Percentiles rank a stretch among this genome's conserved stretches.
These are phyloP conservation scores for Chauna torquata DNA, from an alignment of 2,113 vertebrate genomes.

Conservation along the genomic window DNA sequence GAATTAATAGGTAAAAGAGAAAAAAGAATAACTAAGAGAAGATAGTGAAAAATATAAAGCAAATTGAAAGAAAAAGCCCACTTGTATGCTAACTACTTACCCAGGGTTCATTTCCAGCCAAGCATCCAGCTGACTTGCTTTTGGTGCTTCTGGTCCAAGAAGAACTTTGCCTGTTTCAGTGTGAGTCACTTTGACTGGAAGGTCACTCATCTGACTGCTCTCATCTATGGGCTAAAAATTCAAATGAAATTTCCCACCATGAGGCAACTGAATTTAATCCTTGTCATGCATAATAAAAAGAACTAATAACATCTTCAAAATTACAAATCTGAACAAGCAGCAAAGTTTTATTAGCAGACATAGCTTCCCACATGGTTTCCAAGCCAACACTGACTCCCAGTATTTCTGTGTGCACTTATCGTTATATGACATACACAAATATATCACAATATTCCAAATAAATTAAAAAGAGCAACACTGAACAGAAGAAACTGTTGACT, in stretches of 20 bases:
- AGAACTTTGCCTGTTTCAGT: constrained; percentile 96
- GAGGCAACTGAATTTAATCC: neutral
- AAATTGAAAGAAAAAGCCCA: neutral
- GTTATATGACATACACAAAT: neutral
- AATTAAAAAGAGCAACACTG: neutral
- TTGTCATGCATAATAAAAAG: neutral
- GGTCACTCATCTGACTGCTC: constrained; percentile 98
- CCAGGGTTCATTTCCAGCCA: constrained; percentile 99
- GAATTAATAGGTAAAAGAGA: neutral
- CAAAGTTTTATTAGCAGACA: neutral
- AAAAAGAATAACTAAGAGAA: neutral
- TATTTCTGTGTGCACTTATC: neutral
- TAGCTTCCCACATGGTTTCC: neutral
- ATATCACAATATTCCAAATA: neutral
- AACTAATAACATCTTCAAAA: neutral
- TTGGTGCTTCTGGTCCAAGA: constrained; percentile 94
- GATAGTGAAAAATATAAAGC: neutral
- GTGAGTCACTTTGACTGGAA: constrained; percentile 97
- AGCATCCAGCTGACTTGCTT: constrained; percentile 96
- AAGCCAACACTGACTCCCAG: neutral
- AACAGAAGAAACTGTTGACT: neutral
- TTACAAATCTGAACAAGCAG: neutral
- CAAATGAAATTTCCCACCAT: neutral
- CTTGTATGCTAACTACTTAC: constrained; percentile 65
- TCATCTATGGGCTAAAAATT: constrained; percentile 90